Percentiles rank a stretch among this genome's conserved stretches.
These are phyloP conservation scores for Betta splendens DNA, from an alignment of 2,797 vertebrate genomes.

Conservation along the genomic window DNA sequence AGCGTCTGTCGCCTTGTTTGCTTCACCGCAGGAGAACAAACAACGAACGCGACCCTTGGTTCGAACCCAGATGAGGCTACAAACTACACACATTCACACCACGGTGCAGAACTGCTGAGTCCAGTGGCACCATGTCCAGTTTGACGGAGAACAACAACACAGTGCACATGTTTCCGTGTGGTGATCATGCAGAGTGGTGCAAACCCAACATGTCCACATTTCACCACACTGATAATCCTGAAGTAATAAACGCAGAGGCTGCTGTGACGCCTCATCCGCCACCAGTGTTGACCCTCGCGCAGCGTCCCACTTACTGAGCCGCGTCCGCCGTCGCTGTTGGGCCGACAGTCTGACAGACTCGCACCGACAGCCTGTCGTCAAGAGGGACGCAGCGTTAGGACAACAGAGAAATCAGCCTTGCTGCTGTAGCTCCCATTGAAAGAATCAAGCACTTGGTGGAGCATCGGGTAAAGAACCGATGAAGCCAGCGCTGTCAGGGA, in stretches of 20 bases:
- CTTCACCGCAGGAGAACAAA: neutral
- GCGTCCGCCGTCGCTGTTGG: constrained; percentile 8
- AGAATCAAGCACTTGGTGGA: neutral
- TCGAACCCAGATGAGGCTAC: constrained; percentile 13
- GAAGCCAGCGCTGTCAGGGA: no score
- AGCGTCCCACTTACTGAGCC: constrained; percentile 44
- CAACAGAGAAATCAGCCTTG: neutral
- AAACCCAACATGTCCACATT: accelerated
- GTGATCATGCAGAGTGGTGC: no score
- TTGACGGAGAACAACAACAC: no score
- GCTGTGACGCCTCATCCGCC: neutral
- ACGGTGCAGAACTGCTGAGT: neutral
- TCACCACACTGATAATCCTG: neutral
- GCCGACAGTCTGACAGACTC: constrained; percentile 44
- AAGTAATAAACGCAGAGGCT: neutral
- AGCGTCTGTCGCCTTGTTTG: neutral
- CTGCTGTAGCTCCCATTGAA: neutral
- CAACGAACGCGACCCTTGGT: neutral
- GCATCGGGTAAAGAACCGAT: no score
- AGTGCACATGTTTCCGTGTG: no score
- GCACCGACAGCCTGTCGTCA: constrained; percentile 43
- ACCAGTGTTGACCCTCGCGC: neutral
- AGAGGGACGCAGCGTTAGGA: constrained; percentile 5
- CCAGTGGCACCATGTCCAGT: neutral
- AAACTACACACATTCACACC: constrained; percentile 8